Evolutionary conservation across 2,888 invertebrate genomes (phyloP).

Genomic region (Microdon myrmicae): DNA sequence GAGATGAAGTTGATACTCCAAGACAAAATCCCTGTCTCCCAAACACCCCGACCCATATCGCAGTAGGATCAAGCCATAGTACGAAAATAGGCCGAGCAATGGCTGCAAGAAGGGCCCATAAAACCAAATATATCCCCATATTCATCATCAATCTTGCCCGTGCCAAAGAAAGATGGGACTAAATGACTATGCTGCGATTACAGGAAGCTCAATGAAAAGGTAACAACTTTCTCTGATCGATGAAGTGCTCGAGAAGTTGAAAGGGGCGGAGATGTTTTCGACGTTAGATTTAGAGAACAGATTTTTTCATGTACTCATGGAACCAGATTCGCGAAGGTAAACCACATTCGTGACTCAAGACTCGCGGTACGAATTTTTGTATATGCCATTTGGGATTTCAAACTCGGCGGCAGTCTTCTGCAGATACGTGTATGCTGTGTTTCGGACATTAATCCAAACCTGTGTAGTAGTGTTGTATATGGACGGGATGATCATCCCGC

Average conservation of each 20-base stretch:
- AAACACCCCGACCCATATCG: constrained; percentile 14
- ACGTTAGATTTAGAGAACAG: constrained; percentile 29
- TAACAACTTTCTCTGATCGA: constrained; percentile 36
- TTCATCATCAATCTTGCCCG: constrained; percentile 51
- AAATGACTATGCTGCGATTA: constrained; percentile 15
- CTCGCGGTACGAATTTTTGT: constrained; percentile 31
- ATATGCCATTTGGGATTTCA: constrained; percentile 23
- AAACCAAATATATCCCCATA: constrained; percentile 55
- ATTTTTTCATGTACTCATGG: constrained; percentile 30
- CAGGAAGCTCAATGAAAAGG: constrained; percentile 27
- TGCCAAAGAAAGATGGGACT: constrained; percentile 16
- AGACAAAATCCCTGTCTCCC: constrained; percentile 38
- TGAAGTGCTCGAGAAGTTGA: constrained; percentile 33
- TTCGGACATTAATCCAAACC: not conserved
- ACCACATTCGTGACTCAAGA: constrained; percentile 13
- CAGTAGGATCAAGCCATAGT: constrained; percentile 52
- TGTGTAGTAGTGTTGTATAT: constrained; percentile 3
- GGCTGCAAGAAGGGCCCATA: constrained; percentile 12
- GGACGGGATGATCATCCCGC: constrained; percentile 19
- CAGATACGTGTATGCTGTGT: no score
- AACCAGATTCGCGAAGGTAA: constrained; percentile 8
- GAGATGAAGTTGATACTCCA: constrained; percentile 30
- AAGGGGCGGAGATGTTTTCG: constrained; percentile 17
- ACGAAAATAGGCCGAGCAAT: constrained; percentile 54
- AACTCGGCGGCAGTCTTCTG: constrained; percentile 14